A percentile compares a stretch with the other conserved stretches of the same genome.
These are phyloP conservation scores for Calliphora vomitoria DNA, from an alignment of 2,888 invertebrate genomes.

Conservation along the genomic window DNA sequence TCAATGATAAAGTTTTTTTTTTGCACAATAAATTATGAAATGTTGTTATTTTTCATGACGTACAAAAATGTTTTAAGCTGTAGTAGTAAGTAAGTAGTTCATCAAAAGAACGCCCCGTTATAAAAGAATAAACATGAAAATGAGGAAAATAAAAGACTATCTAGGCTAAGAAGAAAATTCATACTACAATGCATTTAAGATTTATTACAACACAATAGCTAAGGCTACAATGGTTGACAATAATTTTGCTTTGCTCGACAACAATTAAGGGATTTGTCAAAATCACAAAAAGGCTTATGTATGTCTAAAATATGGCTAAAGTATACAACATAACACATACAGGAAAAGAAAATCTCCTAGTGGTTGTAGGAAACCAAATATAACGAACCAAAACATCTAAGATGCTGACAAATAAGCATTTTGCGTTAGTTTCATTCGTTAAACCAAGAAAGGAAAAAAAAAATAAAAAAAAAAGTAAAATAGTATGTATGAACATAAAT, in stretches of 20 bases:
- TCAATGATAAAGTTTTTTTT: conserved; percentile 16
- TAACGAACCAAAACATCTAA: conserved; percentile 32
- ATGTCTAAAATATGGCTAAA: conserved; percentile 34
- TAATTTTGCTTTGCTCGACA: conserved; percentile 61
- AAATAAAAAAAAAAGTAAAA: not conserved
- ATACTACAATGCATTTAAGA: conserved; percentile 50
- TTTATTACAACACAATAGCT: conserved; percentile 57
- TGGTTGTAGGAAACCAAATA: not conserved
- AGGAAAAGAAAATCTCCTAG: conserved; percentile 1
- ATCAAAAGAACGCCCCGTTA: conserved; percentile 9
- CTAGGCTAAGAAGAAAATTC: conserved; percentile 2
- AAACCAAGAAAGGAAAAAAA: not conserved
- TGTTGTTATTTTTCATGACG: conserved; percentile 17
- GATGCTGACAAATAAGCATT: conserved; percentile 62
- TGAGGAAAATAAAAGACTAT: conserved; percentile 15
- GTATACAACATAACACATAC: not conserved
- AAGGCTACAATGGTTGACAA: conserved; percentile 43
- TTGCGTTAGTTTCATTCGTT: conserved; percentile 6
- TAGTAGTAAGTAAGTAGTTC: conserved; percentile 22
- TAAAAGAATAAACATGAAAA: conserved; percentile 6
- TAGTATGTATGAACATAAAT: not conserved
- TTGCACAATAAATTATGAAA: conserved; percentile 43
- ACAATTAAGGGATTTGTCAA: conserved; percentile 69
- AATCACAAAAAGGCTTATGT: conserved; percentile 64
- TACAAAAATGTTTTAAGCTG: conserved; percentile 1